Evolutionary conservation across 92 coral and sea anemone species (phyloP), one percentile per base, ranked within the genome.

Genomic region (Epizoanthus scotinus): DNA sequence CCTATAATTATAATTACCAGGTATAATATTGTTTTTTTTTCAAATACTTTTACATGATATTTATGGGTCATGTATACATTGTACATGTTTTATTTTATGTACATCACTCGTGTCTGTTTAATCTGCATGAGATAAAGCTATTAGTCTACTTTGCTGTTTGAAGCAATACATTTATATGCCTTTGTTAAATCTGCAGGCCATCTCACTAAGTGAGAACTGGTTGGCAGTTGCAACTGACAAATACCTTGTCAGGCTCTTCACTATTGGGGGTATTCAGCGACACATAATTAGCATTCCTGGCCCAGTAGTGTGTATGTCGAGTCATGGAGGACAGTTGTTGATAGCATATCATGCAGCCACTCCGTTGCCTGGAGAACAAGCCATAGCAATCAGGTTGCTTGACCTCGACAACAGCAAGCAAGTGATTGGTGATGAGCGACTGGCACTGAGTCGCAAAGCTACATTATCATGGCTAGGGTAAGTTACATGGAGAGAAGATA

Each of bases 401-500:
- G 98, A 96, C 78, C 67, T 96, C 59, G 68, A 73, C 13, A 61
- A 58, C 44, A 81, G 82, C 54, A 84, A 78, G 70, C 94, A 91
- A 82, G 78, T 82, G 9, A 77, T 93, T 31, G 87, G 86, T 42
- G 98, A 86, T 52, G 92, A 91, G 36, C 86, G 98, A 56, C 81
- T 96, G 31, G 79, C 94, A 27, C 70, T 96, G 40, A 91, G 97
- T 34, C 94, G 86, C 55, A 96, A 96, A 81, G 82, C 99, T 47
- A 93, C 84, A 26, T 86, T 96, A 13, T 82, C 91, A 0, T 96
- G 99, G 99, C 56, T 96, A 9, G 99, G 99, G 99, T 96, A 78
- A 85, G 95, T 53, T 8, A 22, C 8, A 5, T 7, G 24, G 6
- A n/a, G 40, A 58, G 15, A 12, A 8, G 25, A 7, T 58, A 25